A percentile compares a stretch with the other conserved stretches of the same genome.
Evolutionary conservation across 2,113 vertebrate species (phyloP).

Genomic region (Podarcis muralis): DNA sequence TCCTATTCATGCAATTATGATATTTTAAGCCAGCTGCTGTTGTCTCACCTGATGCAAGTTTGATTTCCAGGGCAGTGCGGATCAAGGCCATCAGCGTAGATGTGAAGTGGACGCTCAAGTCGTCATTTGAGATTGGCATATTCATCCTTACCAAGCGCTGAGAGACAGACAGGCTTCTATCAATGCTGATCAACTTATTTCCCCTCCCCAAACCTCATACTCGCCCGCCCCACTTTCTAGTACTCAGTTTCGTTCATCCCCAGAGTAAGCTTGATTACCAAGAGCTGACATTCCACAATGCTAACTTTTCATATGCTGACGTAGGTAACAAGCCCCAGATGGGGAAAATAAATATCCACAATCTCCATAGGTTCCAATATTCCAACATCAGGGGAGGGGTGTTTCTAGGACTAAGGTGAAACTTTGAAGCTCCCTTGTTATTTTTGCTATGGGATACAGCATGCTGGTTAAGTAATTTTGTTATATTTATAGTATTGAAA

Average conservation of each 20-base stretch:
- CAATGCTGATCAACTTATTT: neutral
- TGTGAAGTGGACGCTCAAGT: constrained; percentile 92
- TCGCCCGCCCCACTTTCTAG: neutral
- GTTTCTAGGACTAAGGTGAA: no score
- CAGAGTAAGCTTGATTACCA: neutral
- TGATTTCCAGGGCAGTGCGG: constrained; percentile 92
- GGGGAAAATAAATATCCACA: rapidly evolving
- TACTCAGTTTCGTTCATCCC: neutral
- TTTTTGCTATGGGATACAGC: no score
- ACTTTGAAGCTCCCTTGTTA: no score
- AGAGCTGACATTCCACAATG: rapidly evolving
- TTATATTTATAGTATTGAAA: no score
- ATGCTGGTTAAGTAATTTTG: no score
- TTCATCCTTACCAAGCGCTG: constrained; percentile 96
- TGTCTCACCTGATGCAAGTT: constrained; percentile 88
- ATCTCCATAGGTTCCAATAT: neutral
- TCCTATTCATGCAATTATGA: neutral
- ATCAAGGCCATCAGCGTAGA: constrained; percentile 95
- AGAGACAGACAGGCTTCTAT: constrained; percentile 16
- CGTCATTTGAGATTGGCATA: constrained; percentile 90
- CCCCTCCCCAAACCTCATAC: constrained; percentile 26
- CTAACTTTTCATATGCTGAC: constrained; percentile 45
- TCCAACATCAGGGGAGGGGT: no score
- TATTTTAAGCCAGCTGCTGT: neutral
- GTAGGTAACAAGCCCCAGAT: neutral